These are phyloP conservation scores for Loris lydekkerianus DNA, from an alignment of 2,797 vertebrate species.

Conservation along the genomic window DNA sequence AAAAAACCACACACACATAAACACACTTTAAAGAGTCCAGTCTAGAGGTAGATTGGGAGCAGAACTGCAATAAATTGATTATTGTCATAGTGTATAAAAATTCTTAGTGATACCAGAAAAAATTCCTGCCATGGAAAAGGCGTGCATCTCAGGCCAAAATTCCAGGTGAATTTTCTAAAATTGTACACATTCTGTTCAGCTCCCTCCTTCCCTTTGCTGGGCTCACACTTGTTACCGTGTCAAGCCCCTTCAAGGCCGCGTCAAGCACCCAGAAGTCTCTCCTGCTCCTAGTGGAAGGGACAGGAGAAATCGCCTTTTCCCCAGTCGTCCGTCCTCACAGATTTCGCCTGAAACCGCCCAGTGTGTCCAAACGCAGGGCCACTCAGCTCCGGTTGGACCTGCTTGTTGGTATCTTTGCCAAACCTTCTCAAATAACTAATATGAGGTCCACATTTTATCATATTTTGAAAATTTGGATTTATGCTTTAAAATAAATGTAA, in stretches of 20 bases:
- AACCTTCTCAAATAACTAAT: not conserved
- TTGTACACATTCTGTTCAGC: not conserved
- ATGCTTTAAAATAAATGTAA: not conserved
- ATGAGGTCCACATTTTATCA: not conserved
- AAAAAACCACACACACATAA: not conserved
- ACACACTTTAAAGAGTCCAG: not conserved
- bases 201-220: not conserved
- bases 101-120: not conserved
- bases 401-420: not conserved
- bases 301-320: not conserved
- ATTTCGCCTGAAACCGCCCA: not conserved
- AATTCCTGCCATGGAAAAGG: not conserved
- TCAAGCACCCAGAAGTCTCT: not conserved
- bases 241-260: not conserved
- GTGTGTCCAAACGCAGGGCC: not conserved
- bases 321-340: not conserved
- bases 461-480: slow-evolving; percentile 1
- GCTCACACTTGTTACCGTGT: not conserved
- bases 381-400: not conserved
- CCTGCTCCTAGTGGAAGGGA: not conserved
- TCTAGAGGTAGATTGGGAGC: not conserved
- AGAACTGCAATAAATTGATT: not conserved
- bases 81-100: not conserved
- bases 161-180: not conserved
- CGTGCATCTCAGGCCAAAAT: not conserved